A percentile compares a stretch with the other conserved stretches of the same genome.
These are phyloP conservation scores for Gallinago stenura DNA, from an alignment of 2,797 vertebrate genomes.

Conservation along the genomic window DNA sequence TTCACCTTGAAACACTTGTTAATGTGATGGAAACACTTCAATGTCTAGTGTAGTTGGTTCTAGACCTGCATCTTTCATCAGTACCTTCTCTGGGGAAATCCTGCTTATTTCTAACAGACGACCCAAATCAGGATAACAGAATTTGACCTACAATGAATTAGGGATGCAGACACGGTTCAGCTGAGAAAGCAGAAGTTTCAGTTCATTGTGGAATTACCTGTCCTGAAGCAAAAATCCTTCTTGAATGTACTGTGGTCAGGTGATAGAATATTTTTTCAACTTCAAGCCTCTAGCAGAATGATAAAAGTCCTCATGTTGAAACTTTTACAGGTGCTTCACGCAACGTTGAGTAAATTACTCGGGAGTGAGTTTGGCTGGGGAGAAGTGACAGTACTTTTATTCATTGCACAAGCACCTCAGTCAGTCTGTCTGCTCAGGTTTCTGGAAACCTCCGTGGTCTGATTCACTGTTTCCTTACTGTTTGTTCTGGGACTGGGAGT, in stretches of 20 bases:
- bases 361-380: constrained; percentile 1
- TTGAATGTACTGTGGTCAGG: not conserved
- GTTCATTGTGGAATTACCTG: not conserved
- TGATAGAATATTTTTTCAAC: not conserved
- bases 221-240: constrained; percentile 4
- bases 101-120: not conserved
- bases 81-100: not conserved
- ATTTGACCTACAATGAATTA: not conserved
- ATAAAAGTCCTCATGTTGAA: constrained; percentile 7
- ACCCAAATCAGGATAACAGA: not conserved
- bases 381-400: constrained; percentile 53
- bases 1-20: not conserved
- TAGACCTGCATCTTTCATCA: not conserved
- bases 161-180: not conserved
- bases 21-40: not conserved
- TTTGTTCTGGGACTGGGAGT: constrained; percentile 68
- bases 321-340: constrained; percentile 43
- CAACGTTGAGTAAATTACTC: constrained; percentile 29
- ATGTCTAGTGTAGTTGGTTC: not conserved
- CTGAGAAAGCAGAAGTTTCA: not conserved
- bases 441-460: constrained; percentile 64
- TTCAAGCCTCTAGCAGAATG: not conserved
- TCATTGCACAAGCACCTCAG: constrained; percentile 60
- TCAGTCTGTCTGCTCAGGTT: constrained; percentile 53
- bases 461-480: constrained; percentile 68